Evolutionary conservation across 2,797 vertebrate species (phyloP), one percentile per base, ranked within the genome.

Genomic region (Petrocephalus sullivani): DNA sequence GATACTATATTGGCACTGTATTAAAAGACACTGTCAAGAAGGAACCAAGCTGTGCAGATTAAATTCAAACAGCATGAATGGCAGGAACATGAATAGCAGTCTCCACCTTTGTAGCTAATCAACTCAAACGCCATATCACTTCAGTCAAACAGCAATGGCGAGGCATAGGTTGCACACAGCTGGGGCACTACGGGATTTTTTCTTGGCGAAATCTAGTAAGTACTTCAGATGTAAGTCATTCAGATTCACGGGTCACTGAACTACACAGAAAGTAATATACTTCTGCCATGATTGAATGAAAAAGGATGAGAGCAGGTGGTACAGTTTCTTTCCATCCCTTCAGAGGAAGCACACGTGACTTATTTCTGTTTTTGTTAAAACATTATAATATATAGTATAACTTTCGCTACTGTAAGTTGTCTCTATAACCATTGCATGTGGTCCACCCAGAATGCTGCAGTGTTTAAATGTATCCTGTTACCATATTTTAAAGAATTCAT

Each of bases 41-140:
- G 37, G 33, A 46, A 78, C 71, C 71, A 78, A 7, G 19, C 71
- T 3, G 71, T 14, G 16, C 33, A 78, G 71, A 78, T 78, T 78
- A 78, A 75, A 75, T 78, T 78, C 71, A 78, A 78, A 46, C 71
- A 78, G 37, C 37, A 78, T 78, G 71, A 78, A 78, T 33, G 14
- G 33, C 37, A 78, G 37, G 71, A 78, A 78, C 71, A 46, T 78
- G 71, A 78, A 78, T 78, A 78, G 37, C 71, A 78, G 23, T 78
- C 33, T 78, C 33, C 71, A 78, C 71, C 71, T 78, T 78, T 78
- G 71, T 78, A 46, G 71, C 37, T 78, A 78, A 78, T 78, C 71
- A 78, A 46, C 41, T 46, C 14, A 6, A 78, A 78, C 16, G 71
- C 1, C 2, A 10, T 7, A 78, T 78, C 41, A 41, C 19, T 78